Evolutionary conservation across 2,888 invertebrate species (phyloP), one percentile per base, ranked within the genome.

Genomic region (Pterobdella sp.): DNA sequence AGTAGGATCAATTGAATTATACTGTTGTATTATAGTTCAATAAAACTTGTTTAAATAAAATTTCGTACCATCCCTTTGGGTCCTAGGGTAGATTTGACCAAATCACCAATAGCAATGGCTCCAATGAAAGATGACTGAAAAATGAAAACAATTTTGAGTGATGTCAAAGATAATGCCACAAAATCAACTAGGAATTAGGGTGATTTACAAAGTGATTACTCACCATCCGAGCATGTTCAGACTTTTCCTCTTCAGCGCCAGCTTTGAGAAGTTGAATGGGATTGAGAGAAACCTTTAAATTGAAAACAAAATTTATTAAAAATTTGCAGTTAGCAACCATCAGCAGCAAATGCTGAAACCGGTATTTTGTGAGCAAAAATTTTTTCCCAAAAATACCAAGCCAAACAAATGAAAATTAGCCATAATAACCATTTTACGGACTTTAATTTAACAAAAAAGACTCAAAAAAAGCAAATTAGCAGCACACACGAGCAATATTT

Each of bases 241-340:
- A 93, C 82, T 93, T 95, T 84, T 99, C 98, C 85, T 98, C 95
- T 84, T 96, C 95, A 0, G 97, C 97, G 79, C 95, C 94, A 86
- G 90, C 89, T 85, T 92, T 96, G 79, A 98, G 87, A 81, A 99
- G 90, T 84, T 94, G 89, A 52, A 96, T 90, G 72, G 96, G 94
- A 86, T 95, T 94, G 78, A 97, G 79, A 3, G 83, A 82, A 73
- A 81, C 70, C 73, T 73, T 60, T 32, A 52, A 56, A 42, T 42
- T 14, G 22, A 42, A 22, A 42, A 42, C 49, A 14, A 14, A 14
- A 42, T 14, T 42, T 42, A 14, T 14, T 42, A 22, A 42, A 22
- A 42, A 42, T 42, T 22, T 42, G 22, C 49, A 42, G 7, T 42
- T 22, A 42, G 49, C 49, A 42, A 42, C 7, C 49, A 42, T 14